phyloP scores from a whole-genome alignment of 1,140 invertebrate genomes.

The Ctenoplectra terminalis region DNA sequence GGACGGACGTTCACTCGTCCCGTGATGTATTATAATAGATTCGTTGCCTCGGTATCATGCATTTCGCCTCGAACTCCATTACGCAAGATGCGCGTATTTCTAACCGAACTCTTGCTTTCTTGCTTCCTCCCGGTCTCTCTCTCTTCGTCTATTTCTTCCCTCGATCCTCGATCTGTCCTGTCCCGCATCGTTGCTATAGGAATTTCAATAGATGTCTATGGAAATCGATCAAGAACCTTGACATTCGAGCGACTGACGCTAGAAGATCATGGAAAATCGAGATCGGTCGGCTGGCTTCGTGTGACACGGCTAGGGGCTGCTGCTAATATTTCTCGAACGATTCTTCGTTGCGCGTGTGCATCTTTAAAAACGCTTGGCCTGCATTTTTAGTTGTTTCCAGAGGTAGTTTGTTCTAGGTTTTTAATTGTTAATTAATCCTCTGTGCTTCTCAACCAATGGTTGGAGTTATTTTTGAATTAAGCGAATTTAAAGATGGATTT shows the following conservation, averaged over 20 bases:
- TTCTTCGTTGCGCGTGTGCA: neutral
- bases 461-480: too few species aligned
- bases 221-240: constrained; percentile 63
- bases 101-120: constrained; percentile 41
- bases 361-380: too few species aligned
- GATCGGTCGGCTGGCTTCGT: constrained; percentile 34
- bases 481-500: too few species aligned
- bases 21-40: constrained; percentile 71
- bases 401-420: too few species aligned
- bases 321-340: neutral
- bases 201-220: constrained; percentile 65
- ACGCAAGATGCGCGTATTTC: constrained; percentile 60
- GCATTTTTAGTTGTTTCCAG: too few species aligned
- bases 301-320: constrained; percentile 22
- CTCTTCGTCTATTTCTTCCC: constrained; percentile 1
- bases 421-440: too few species aligned
- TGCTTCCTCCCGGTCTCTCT: constrained; percentile 5
- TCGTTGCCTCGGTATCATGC: constrained; percentile 64
- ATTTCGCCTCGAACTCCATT: constrained; percentile 54
- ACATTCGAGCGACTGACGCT: constrained; percentile 60
- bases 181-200: constrained; percentile 30
- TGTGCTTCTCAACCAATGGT: too few species aligned
- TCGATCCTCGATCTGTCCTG: constrained; percentile 24
- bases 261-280: constrained; percentile 48
- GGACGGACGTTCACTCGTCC: constrained; percentile 45